These are phyloP conservation scores for Pseudopipra pipra DNA, from an alignment of 2,113 vertebrate genomes.

Conservation along the genomic window DNA sequence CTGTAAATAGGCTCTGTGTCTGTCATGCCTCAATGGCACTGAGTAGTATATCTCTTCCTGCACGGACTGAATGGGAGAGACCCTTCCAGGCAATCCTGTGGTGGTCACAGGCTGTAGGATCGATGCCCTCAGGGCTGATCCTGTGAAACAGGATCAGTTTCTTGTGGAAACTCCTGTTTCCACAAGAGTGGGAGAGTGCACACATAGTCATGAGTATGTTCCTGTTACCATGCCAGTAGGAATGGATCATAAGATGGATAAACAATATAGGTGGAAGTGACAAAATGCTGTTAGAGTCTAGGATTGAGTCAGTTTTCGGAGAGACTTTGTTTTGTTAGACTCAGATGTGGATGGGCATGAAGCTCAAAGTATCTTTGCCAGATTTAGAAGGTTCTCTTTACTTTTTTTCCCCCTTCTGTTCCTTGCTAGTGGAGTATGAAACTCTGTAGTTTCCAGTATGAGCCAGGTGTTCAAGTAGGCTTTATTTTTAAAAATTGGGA, in stretches of 20 bases:
- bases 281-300: not conserved
- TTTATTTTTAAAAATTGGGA: not conserved
- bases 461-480: not conserved
- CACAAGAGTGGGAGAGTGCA: accelerated
- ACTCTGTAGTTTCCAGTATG: not conserved
- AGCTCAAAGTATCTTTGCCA: not conserved
- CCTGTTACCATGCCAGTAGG: not conserved
- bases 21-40: not conserved
- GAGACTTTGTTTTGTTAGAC: not conserved
- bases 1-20: not conserved
- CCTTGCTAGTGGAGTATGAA: not conserved
- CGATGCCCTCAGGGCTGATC: too few relatives aligned
- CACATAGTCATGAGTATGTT: accelerated
- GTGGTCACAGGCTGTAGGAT: not conserved
- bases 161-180: not conserved
- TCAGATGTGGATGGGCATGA: not conserved
- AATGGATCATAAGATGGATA: not conserved
- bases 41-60: not conserved
- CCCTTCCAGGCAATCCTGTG: not conserved
- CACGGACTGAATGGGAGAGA: not conserved
- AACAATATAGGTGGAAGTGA: not conserved
- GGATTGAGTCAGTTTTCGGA: not conserved
- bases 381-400: not conserved
- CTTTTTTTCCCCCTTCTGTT: not conserved
- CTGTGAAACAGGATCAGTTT: not conserved